A percentile compares a stretch with the other conserved stretches of the same genome.
Evolutionary conservation across 2,888 invertebrate species (phyloP).

Genomic region (Argynnis bischoffii): DNA sequence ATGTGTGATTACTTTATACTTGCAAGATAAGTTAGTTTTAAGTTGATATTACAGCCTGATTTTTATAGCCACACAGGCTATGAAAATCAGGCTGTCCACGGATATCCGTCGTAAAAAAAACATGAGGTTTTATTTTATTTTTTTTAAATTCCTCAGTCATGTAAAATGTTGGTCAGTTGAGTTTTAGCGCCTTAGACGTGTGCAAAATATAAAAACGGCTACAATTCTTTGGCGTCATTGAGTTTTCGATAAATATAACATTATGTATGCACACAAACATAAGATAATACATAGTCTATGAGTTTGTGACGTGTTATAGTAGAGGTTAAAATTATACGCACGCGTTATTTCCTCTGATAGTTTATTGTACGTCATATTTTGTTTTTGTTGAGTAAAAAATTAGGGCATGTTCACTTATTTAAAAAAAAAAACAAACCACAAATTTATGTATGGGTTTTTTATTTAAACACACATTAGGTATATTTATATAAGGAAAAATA

Average conservation of each 20-base stretch:
- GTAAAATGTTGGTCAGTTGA: constrained; percentile 21
- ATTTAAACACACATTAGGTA: too few relatives aligned
- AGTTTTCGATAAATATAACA: constrained; percentile 34
- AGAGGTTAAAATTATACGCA: neutral
- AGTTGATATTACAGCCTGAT: too few relatives aligned
- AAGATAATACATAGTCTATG: constrained; percentile 15
- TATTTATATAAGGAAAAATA: too few relatives aligned
- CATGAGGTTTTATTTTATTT: too few relatives aligned
- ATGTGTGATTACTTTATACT: too few relatives aligned
- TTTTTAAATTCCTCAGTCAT: neutral
- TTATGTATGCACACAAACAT: constrained; percentile 29
- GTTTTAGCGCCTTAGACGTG: constrained; percentile 34
- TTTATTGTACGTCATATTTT: neutral
- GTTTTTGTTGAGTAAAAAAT: neutral
- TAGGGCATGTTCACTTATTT: neutral
- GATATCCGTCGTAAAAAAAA: too few relatives aligned
- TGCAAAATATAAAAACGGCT: constrained; percentile 45
- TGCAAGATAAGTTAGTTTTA: too few relatives aligned
- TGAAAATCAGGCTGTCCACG: too few relatives aligned
- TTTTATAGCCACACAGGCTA: too few relatives aligned
- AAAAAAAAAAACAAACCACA: too few relatives aligned
- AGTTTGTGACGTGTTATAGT: constrained; percentile 1
- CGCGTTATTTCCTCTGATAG: neutral
- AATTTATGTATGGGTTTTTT: too few relatives aligned
- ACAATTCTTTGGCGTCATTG: constrained; percentile 33